Conservation (phyloP, 2,888 invertebrate species). For the Cosmorhoe ocellata region DNA sequence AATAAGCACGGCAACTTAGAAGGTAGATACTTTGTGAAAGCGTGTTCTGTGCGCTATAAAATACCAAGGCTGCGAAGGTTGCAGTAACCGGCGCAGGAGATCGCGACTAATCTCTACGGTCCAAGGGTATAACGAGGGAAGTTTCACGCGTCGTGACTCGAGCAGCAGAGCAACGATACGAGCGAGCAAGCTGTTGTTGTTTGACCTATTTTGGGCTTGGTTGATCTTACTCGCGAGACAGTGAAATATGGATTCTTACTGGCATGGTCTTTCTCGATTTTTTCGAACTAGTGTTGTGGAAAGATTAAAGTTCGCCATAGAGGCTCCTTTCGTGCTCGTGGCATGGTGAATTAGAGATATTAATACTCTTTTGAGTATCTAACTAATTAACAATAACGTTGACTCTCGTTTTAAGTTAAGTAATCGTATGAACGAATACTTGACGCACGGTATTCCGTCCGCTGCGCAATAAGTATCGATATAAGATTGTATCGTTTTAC, state of each 20-base stretch:
- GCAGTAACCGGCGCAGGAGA: constrained; percentile 43
- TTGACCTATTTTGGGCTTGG: constrained; percentile 20
- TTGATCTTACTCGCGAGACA: neutral
- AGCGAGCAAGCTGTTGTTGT: constrained; percentile 22
- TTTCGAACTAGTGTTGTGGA: too few species aligned
- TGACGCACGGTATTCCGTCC: too few species aligned
- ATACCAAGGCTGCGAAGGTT: constrained; percentile 46
- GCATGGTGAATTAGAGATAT: too few species aligned
- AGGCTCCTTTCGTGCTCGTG: too few species aligned
- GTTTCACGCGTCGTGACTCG: constrained; percentile 38
- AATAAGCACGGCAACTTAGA: constrained; percentile 11
- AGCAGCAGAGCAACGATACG: constrained; percentile 20
- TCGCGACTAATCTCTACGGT: constrained; percentile 52
- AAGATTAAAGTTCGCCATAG: too few species aligned
- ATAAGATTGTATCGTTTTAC: too few species aligned
- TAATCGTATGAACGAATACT: too few species aligned
- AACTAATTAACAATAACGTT: too few species aligned
- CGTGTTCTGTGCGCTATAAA: constrained; percentile 23
- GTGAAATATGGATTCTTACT: neutral
- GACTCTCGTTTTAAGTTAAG: too few species aligned
- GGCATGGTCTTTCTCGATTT: too few species aligned
- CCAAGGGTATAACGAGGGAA: constrained; percentile 51
- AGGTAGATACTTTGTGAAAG: constrained; percentile 14
- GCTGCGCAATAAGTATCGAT: too few species aligned
- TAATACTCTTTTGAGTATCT: too few species aligned